phyloP scores from a whole-genome alignment of 2,888 invertebrate species.

The Clusia tigrina region DNA sequence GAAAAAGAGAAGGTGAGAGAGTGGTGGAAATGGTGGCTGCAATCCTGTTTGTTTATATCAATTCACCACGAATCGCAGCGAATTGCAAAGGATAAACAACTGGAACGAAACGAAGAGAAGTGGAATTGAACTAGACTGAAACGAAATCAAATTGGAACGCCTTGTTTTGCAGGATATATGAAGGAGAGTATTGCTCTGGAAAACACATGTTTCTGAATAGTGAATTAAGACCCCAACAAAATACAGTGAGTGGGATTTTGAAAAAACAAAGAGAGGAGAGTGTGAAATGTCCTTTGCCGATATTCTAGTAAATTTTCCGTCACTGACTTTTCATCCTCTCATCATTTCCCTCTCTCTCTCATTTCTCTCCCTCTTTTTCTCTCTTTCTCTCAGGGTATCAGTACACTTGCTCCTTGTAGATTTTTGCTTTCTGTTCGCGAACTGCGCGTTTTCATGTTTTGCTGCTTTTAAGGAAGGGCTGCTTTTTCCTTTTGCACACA shows the following conservation, averaged over 20 bases:
- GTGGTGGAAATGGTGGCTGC: too few relatives aligned
- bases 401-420: background rate
- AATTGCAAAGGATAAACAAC: background rate
- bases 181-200: background rate
- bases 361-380: background rate
- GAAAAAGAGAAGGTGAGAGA: too few relatives aligned
- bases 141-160: too few relatives aligned
- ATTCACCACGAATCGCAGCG: background rate
- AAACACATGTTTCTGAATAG: conserved; percentile 4
- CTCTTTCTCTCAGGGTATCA: too few relatives aligned
- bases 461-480: background rate
- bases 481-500: background rate
- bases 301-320: background rate
- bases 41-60: background rate
- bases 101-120: background rate
- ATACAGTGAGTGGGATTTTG: too few relatives aligned
- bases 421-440: background rate
- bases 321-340: too few relatives aligned
- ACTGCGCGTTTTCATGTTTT: background rate
- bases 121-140: background rate
- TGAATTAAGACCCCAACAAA: background rate
- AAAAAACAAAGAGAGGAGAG: background rate
- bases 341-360: background rate
- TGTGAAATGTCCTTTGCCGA: background rate
- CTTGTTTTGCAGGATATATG: background rate